Percentiles rank a stretch among this genome's conserved stretches.
These are phyloP conservation scores for Eciton burchellii DNA, from an alignment of 1,140 invertebrate genomes.

Conservation along the genomic window DNA sequence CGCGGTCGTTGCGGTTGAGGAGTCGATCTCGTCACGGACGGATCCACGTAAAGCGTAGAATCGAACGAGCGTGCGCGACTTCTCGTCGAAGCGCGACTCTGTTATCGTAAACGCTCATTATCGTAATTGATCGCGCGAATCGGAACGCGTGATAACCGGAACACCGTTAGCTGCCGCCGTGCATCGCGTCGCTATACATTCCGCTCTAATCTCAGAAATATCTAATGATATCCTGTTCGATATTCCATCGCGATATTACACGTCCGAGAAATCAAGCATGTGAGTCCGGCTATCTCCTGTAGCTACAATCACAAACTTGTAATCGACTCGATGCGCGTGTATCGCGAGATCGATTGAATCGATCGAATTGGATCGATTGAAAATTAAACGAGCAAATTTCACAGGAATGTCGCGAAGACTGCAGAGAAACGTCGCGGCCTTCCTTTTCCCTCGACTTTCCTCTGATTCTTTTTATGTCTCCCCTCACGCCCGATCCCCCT, in stretches of 20 bases:
- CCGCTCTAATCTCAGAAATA: constrained; percentile 14
- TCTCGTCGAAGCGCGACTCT: background rate
- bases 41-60: no score
- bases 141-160: background rate
- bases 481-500: no score
- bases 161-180: background rate
- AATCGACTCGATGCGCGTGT: background rate
- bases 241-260: constrained; percentile 36
- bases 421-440: no score
- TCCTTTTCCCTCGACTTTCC: no score
- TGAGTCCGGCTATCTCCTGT: background rate
- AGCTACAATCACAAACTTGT: background rate
- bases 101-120: constrained; percentile 1
- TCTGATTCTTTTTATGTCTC: background rate
- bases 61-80: background rate
- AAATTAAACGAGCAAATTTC: no score
- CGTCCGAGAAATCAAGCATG: background rate
- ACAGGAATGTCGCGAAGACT: no score
- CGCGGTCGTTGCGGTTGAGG: no score
- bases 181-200: background rate
- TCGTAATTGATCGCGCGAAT: background rate
- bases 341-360: background rate
- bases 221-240: constrained; percentile 8
- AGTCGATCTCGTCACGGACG: no score
- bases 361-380: background rate